Conservation (phyloP, 1,140 invertebrate genomes). For the Drosophila paulistorum region DNA sequence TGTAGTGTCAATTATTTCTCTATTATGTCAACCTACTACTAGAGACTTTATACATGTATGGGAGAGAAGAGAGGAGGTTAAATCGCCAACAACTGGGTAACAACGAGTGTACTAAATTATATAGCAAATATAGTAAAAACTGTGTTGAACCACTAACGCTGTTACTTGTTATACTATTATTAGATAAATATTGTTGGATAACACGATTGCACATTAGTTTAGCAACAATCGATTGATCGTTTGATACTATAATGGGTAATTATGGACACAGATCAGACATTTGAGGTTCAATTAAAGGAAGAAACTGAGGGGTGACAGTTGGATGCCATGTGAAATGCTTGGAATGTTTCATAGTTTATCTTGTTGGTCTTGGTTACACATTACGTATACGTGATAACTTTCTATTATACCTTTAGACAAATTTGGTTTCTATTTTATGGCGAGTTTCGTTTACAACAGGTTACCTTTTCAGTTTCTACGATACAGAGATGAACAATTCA, state of each 20-base stretch:
- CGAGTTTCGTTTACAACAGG: background rate
- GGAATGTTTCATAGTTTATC: too few species aligned
- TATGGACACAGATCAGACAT: too few species aligned
- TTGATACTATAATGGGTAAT: too few species aligned
- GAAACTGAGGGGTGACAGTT: too few species aligned
- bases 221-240: too few species aligned
- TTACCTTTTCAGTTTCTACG: background rate
- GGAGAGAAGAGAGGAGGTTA: background rate
- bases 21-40: background rate
- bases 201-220: too few species aligned
- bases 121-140: background rate
- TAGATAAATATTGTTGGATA: too few species aligned
- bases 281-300: too few species aligned
- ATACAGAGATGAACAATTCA: background rate
- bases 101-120: constrained; percentile 1
- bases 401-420: background rate
- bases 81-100: background rate
- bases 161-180: too few species aligned
- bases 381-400: background rate
- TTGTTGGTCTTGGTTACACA: background rate
- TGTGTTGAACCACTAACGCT: too few species aligned
- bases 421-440: background rate
- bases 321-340: too few species aligned
- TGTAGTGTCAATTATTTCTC: constrained; percentile 3
- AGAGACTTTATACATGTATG: background rate